Base-by-base conservation (phyloP, 2,888 invertebrate species). In the Nephrotoma flavescens region DNA sequence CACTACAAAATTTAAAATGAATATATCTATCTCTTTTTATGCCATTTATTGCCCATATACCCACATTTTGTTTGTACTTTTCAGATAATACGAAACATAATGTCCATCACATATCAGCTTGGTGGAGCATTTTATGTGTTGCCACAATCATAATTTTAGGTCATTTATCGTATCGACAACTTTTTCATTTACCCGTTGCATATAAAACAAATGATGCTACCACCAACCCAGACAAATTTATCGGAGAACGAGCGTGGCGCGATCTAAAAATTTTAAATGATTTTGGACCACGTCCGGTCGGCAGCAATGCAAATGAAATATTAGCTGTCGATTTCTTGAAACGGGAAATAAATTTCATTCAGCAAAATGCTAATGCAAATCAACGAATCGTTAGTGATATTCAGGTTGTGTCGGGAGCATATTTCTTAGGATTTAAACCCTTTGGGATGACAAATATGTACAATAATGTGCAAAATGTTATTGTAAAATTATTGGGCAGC, bases 391-490 rank as follows among this genome's bases (percentile, higher is more conserved):
- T 94, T 89, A 88, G 95, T 86, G 95, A 96, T 92, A 91, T 95
- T 86, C 96, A 96, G 91, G 88, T 89, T 86, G 95, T 90, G 15
- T 94, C 93, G 89, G 97, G 97, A 11, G 94, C 95, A 52, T 97
- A 97, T 92, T 94, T 95, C 89, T 92, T 97, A 87, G 93, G 93
- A 87, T 96, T 96, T 92, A 89, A 90, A 52, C 93, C 96, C 1
- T 95, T 96, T 90, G 95, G 96, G 85, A 95, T 96, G 93, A 96
- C 95, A 86, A 96, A 96, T 91, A 94, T 95, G 88, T 98, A 98
- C 91, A 93, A 94, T 89, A 95, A 95, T 92, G 95, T 96, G 88
- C 95, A 95, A 90, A 97, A 96, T 92, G 94, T 98, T 88, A 93
- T 97, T 88, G 97, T 95, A 83, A 94, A 94, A 90, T 90, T 96